phyloP scores from a whole-genome alignment of 1,140 invertebrate genomes.

The Diorhabda elongata region DNA sequence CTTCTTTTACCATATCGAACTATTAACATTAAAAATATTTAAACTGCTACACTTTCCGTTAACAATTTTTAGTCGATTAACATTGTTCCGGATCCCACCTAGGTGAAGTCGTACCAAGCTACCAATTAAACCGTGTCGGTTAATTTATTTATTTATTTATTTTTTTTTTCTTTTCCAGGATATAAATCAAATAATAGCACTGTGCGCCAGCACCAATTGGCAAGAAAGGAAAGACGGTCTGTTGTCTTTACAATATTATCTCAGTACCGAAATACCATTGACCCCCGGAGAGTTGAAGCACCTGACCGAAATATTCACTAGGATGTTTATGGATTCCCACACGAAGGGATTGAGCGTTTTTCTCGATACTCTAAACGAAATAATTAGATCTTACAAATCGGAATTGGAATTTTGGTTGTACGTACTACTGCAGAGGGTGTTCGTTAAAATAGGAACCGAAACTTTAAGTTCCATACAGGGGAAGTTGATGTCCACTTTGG shows the following conservation, averaged over 20 bases:
- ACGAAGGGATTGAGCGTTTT: conserved; percentile 93
- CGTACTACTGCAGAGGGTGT: conserved; percentile 68
- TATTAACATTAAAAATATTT: background rate
- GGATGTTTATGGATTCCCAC: conserved; percentile 97
- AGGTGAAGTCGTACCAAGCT: no score
- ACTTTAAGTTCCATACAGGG: conserved; percentile 83
- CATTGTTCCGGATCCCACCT: no score
- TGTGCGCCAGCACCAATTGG: conserved; percentile 85
- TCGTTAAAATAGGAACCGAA: conserved; percentile 88
- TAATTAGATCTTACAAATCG: conserved; percentile 81
- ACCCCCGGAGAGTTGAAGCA: conserved; percentile 68
- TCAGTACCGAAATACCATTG: conserved; percentile 67
- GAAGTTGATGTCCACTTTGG: conserved; percentile 83
- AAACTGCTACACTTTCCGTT: background rate
- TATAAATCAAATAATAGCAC: conserved; percentile 82
- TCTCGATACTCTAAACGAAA: conserved; percentile 84
- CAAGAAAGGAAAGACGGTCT: conserved; percentile 89
- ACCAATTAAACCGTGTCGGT: no score
- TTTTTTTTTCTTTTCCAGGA: conserved; percentile 53
- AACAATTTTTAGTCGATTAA: background rate
- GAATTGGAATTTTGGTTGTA: conserved; percentile 91
- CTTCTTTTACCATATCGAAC: background rate
- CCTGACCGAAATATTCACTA: conserved; percentile 86
- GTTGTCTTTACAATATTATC: conserved; percentile 70
- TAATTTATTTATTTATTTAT: background rate